Base-by-base conservation (phyloP, 2,797 vertebrate genomes). In the Gephyroberyx darwinii region DNA sequence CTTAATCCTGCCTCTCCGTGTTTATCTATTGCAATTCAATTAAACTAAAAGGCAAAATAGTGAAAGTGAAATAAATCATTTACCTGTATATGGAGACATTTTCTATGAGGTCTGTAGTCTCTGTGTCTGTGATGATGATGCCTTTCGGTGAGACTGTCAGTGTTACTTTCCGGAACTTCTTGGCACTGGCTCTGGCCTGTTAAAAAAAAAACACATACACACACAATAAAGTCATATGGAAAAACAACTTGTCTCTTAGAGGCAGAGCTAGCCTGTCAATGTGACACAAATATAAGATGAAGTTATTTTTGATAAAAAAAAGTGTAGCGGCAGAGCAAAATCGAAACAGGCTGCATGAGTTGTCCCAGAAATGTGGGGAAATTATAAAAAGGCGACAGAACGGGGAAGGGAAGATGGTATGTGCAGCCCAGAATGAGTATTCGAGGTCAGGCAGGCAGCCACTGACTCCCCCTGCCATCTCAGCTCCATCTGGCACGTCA, bases 81-180 rank as follows among this genome's bases (percentile, higher is more conserved):
- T 83, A 97, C 96, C 96, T 96, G 94, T 97, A 98, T 87, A 98
- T 97, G 67, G 96, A 97, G 85, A 97, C 94, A 7, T 94, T 93
- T 77, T 96, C 96, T 16, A 97, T 90, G 75, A 94, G 92, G 86
- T 96, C 95, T 37, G 93, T 82, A 0, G 93, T 96, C 83, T 95
- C 95, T 2, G 95, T 93, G 69, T 98, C 96, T 45, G 95, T 93
- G 83, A 97, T 90, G 30, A 96, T 89, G 85, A 98, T 95, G 74
- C 96, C 96, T 82, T 95, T 95, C 0, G 96, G 95, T 1, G 96
- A 97, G 55, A 98, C 94, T 0, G 93, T 96, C 82, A 98, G 78
- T 1, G 96, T 95, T 67, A 98, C 96, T 90, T 97, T 97, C 61
- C 93, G 94, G 77, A 97, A 95, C 91, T 96, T 97, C 90, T 95